Conservation (phyloP, 2,888 invertebrate species). For the Podotricha telesiphe region DNA sequence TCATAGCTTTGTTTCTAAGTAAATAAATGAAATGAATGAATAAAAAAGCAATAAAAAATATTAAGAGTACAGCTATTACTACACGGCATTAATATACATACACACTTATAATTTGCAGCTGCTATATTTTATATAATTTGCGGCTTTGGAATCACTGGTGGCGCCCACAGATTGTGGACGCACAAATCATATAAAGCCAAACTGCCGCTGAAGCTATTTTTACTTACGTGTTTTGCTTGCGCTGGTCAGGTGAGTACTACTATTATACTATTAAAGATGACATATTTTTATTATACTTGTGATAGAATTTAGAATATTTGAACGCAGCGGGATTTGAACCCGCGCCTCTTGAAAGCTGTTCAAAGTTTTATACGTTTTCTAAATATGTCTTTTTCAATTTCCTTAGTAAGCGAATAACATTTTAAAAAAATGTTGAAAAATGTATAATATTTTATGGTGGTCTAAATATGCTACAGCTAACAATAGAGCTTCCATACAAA, state of each 20-base stretch:
- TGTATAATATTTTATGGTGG: too few relatives aligned
- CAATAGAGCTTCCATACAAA: too few relatives aligned
- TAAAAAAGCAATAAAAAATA: background rate
- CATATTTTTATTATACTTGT: too few relatives aligned
- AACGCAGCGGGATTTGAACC: too few relatives aligned
- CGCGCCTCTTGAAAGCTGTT: too few relatives aligned
- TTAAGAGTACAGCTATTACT: background rate
- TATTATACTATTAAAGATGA: background rate
- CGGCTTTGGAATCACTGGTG: constrained; percentile 88
- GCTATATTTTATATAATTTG: constrained; percentile 83
- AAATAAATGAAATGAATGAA: too few relatives aligned
- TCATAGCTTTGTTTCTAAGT: background rate
- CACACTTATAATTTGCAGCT: constrained; percentile 64
- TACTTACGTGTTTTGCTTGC: constrained; percentile 84
- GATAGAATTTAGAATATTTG: too few relatives aligned
- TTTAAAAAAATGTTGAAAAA: too few relatives aligned
- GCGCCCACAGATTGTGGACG: constrained; percentile 88
- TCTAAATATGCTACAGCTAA: too few relatives aligned
- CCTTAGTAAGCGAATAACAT: too few relatives aligned
- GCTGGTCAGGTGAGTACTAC: constrained; percentile 85
- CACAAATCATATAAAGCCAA: constrained; percentile 88
- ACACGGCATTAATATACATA: background rate
- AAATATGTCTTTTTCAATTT: too few relatives aligned
- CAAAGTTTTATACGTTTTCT: too few relatives aligned
- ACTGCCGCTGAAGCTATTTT: constrained; percentile 82